A percentile compares a stretch with the other conserved stretches of the same genome.
Conservation (phyloP, 2,888 invertebrate genomes). For the Parnassius smintheus region DNA sequence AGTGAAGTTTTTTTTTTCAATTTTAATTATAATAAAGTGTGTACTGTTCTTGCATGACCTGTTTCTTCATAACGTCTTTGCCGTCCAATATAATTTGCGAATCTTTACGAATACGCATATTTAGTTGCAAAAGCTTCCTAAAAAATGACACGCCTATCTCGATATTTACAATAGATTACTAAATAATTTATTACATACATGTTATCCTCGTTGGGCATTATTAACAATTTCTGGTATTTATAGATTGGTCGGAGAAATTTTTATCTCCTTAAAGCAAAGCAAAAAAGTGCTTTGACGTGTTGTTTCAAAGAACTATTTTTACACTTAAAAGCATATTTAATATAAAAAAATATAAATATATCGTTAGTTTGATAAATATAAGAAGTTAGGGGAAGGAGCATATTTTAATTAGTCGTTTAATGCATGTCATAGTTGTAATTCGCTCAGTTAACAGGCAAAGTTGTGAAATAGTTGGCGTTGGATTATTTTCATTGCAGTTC, state of each 20-base stretch:
- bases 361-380: constrained; percentile 74
- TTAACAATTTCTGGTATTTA: constrained; percentile 53
- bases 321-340: constrained; percentile 69
- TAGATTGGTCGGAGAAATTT: constrained; percentile 37
- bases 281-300: constrained; percentile 59
- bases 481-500: constrained; percentile 52
- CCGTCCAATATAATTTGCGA: constrained; percentile 77
- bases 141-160: constrained; percentile 40
- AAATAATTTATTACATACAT: constrained; percentile 36
- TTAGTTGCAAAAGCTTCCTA: constrained; percentile 49
- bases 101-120: constrained; percentile 48
- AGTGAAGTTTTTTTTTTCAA: neutral
- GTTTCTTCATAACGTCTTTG: constrained; percentile 56
- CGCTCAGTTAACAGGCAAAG: constrained; percentile 43
- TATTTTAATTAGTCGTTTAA: constrained; percentile 77
- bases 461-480: constrained; percentile 49
- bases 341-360: constrained; percentile 64
- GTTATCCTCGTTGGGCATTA: constrained; percentile 60
- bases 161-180: constrained; percentile 48
- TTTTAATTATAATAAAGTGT: constrained; percentile 13
- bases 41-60: constrained; percentile 30
- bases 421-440: constrained; percentile 75
- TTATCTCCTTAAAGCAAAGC: constrained; percentile 39
- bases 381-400: constrained; percentile 68
- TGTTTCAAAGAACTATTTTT: constrained; percentile 74